These are phyloP conservation scores for Triplophysa bombifrons DNA, from an alignment of 2,797 vertebrate species.

Conservation along the genomic window DNA sequence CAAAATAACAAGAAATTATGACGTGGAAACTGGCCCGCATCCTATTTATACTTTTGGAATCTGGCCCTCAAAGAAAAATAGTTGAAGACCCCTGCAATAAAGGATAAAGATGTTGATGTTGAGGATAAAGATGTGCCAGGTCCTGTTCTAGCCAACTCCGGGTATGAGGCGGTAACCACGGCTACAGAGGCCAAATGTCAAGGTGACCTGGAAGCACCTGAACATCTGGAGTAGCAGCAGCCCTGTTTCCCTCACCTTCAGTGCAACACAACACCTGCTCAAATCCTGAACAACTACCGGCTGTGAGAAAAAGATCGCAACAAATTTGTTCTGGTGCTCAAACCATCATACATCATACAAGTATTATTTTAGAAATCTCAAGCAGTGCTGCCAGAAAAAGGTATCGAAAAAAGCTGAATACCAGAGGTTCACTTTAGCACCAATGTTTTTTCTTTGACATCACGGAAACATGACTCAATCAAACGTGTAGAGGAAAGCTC, in stretches of 20 bases:
- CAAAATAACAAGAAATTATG: too few relatives aligned
- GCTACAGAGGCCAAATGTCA: constrained; percentile 33
- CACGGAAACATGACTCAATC: constrained; percentile 34
- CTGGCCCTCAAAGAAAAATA: too few relatives aligned
- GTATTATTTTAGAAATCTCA: neutral
- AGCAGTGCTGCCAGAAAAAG: neutral
- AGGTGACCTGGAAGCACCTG: constrained; percentile 24
- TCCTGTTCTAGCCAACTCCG: constrained; percentile 15
- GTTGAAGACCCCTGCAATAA: too few relatives aligned
- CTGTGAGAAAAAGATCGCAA: constrained; percentile 20
- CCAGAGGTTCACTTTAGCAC: neutral
- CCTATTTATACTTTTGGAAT: too few relatives aligned
- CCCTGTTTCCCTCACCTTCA: constrained; percentile 10
- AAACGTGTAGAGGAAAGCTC: neutral
- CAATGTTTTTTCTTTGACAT: constrained; percentile 33
- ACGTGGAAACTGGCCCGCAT: too few relatives aligned
- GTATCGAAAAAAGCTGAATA: neutral
- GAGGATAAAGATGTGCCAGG: constrained; percentile 29
- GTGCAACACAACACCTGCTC: constrained; percentile 44
- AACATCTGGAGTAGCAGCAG: constrained; percentile 30
- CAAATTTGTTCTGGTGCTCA: neutral
- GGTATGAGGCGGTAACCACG: constrained; percentile 4
- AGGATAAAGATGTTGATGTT: constrained; percentile 29
- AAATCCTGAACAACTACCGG: constrained; percentile 44
- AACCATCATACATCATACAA: constrained; percentile 4